A percentile compares a stretch with the other conserved stretches of the same genome.
Conservation (phyloP, 2,797 vertebrate genomes). For the Delichon dasypus region DNA sequence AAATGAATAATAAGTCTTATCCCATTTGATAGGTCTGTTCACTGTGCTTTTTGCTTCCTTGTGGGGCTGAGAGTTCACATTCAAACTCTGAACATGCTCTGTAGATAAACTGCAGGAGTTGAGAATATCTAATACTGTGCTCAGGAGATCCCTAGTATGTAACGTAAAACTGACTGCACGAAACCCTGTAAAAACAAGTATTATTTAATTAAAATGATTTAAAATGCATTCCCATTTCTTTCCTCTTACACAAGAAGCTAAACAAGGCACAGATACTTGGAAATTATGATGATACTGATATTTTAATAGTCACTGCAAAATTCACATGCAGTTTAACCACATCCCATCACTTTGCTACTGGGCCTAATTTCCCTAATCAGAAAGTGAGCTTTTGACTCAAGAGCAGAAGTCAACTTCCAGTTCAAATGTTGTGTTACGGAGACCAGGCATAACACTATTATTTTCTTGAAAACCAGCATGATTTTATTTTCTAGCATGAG, state of each 20-base stretch:
- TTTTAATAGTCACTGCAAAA: not conserved
- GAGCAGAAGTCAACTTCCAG: not conserved
- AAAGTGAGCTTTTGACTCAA: not conserved
- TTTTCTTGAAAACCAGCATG: not conserved
- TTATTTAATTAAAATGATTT: not conserved
- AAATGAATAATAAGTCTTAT: slow-evolving; percentile 93
- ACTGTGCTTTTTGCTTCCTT: slow-evolving; percentile 65
- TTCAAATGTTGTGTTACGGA: not conserved
- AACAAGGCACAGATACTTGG: not conserved
- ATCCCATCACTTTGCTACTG: not conserved
- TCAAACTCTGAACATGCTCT: slow-evolving; percentile 83
- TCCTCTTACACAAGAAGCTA: not conserved
- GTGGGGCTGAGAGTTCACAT: slow-evolving; percentile 58
- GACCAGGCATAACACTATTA: not conserved
- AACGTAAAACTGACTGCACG: slow-evolving; percentile 91
- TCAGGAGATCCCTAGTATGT: slow-evolving; percentile 86
- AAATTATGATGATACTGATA: not conserved
- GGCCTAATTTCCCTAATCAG: not conserved
- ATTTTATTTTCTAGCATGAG: not conserved
- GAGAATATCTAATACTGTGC: slow-evolving; percentile 89
- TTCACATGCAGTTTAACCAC: not conserved
- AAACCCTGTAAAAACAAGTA: slow-evolving; percentile 83
- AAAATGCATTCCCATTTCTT: not conserved
- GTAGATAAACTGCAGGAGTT: slow-evolving; percentile 91
- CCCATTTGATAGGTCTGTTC: slow-evolving; percentile 92